Base-by-base conservation (phyloP, 2,113 vertebrate species). In the Cettia cetti region DNA sequence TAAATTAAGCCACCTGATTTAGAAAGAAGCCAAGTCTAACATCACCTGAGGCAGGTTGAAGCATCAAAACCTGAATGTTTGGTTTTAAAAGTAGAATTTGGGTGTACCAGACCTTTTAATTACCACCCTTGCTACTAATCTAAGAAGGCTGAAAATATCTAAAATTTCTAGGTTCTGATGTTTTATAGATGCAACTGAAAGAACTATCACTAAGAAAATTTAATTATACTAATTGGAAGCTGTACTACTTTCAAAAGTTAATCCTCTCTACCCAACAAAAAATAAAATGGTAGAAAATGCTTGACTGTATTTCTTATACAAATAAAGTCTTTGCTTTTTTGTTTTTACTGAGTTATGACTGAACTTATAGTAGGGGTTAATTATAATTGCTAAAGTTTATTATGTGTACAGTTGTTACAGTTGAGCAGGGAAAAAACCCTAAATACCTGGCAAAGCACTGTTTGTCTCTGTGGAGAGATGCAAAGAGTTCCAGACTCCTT, bases 371-470 rank as follows among this genome's bases (percentile, higher is more conserved):
- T 21, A 74, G n/a, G 20, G 70, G 40, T 54, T 63, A 45, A 33
- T 86, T 86, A n/a, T 64, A 72, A 76, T 61, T 80, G 16, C 56
- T 76, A 2, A 68, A 75, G 15, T 53, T 82, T 66, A 71, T 83
- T 79, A 52, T 71, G 17, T 35, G 26, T 80, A 59, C 10, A 52
- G 45, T 82, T 64, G 21, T 54, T 83, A 54, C 18, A 74, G 31
- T 65, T 16, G 23, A 78, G 56, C 3, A 82, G n/a, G 6, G 53
- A 44, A 53, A 52, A 12, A 0, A 0, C 0, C 8, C 11, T 50
- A 64, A 66, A 44, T 81, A 37, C 31, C 13, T 47, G 42, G 24
- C 12, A 65, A 69, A 84, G 10, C 11, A 27, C 33, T 45, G 9
- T 11, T 47, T 65, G 7, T 77, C 39, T 85, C 15, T 81, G 12